These are phyloP conservation scores for Drosophila buzzatii DNA, from an alignment of 2,888 invertebrate genomes.

Conservation along the genomic window DNA sequence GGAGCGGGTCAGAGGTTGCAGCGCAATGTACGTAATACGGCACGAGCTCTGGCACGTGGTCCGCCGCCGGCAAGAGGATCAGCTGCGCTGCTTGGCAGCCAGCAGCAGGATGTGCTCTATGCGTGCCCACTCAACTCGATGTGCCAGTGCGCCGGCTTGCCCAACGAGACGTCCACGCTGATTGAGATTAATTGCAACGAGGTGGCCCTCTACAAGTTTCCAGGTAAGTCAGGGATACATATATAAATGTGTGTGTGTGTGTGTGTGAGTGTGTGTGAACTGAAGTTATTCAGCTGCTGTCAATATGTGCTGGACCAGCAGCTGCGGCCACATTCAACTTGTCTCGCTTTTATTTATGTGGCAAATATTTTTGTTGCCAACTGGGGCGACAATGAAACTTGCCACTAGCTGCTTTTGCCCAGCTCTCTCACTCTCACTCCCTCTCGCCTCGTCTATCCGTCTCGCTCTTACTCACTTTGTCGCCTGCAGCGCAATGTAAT, in stretches of 20 bases:
- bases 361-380: conserved; percentile 63
- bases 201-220: conserved; percentile 85
- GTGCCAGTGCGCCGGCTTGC: conserved; percentile 85
- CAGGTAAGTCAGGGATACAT: conserved; percentile 79
- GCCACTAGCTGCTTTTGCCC: conserved; percentile 16
- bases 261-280: background rate
- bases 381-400: conserved; percentile 39
- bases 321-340: conserved; percentile 42
- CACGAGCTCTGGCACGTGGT: conserved; percentile 54
- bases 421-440: background rate
- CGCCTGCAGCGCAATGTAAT: conserved; percentile 68
- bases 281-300: conserved; percentile 38
- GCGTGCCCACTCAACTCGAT: conserved; percentile 85
- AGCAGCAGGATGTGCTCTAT: conserved; percentile 84
- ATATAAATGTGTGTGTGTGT: background rate
- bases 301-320: conserved; percentile 50
- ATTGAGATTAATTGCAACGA: conserved; percentile 86
- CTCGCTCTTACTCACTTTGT: conserved; percentile 4
- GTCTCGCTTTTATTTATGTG: conserved; percentile 71
- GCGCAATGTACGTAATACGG: conserved; percentile 61
- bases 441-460: background rate
- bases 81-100: conserved; percentile 81
- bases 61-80: conserved; percentile 69
- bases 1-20: conserved; percentile 29
- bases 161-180: conserved; percentile 85